Evolutionary conservation across 2,888 invertebrate species (phyloP).

Genomic region (Patella pellucida): DNA sequence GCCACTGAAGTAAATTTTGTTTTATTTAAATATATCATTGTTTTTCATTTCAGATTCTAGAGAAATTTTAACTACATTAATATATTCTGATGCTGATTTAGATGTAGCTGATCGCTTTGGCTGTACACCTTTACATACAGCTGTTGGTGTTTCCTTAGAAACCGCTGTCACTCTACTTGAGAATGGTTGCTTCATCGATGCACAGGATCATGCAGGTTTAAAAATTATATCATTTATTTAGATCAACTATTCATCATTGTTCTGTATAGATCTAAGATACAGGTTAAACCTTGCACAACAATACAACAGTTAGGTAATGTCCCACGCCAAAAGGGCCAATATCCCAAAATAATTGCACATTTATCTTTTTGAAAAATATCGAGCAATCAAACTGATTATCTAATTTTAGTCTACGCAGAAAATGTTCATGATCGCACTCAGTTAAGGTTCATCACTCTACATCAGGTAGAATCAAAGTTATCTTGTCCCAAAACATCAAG

Average conservation of each 20-base stretch:
- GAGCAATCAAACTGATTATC: too few species aligned
- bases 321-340: too few species aligned
- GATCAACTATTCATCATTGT: too few species aligned
- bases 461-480: too few species aligned
- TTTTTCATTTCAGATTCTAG: conserved; percentile 35
- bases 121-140: conserved; percentile 48
- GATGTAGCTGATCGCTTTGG: conserved; percentile 51
- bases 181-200: conserved; percentile 45
- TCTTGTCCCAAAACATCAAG: too few species aligned
- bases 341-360: too few species aligned
- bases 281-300: too few species aligned
- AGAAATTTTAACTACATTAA: conserved; percentile 44
- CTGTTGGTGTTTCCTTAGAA: conserved; percentile 37
- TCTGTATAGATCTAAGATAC: background rate
- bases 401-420: too few species aligned
- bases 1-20: background rate
- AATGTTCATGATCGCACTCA: too few species aligned
- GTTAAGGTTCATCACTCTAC: too few species aligned
- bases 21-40: background rate
- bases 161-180: conserved; percentile 45
- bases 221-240: background rate
- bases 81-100: conserved; percentile 49
- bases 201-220: conserved; percentile 55
- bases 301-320: too few species aligned
- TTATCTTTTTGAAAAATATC: too few species aligned